Conservation (phyloP, 2,888 invertebrate species). For the Melanotus villosus region DNA sequence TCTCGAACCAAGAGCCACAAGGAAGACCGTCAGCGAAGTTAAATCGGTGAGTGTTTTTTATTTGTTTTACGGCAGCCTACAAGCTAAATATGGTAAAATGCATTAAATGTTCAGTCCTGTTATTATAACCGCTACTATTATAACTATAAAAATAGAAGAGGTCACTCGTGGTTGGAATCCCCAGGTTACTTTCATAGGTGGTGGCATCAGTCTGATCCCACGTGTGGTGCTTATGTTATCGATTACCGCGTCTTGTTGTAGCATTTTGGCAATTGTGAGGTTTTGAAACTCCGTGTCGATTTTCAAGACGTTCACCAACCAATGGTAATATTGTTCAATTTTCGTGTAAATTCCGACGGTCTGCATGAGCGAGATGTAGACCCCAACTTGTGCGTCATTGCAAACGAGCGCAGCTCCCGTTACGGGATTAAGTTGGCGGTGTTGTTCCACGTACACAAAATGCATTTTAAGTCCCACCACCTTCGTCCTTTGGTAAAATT, state of each 20-base stretch:
- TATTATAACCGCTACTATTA: too few species aligned
- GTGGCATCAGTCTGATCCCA: too few species aligned
- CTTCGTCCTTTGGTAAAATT: neutral
- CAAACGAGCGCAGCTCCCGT: slow-evolving; percentile 7
- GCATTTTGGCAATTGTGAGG: too few species aligned
- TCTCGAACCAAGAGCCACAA: slow-evolving; percentile 59
- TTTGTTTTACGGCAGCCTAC: too few species aligned
- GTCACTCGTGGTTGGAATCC: too few species aligned
- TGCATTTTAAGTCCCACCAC: neutral
- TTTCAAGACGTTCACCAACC: neutral
- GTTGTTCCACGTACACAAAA: neutral
- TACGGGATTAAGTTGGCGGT: neutral
- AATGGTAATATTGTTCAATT: neutral
- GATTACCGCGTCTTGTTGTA: too few species aligned
- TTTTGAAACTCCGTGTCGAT: too few species aligned
- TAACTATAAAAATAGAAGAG: too few species aligned
- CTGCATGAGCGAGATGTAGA: neutral
- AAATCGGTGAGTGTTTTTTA: slow-evolving; percentile 58
- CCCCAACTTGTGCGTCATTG: neutral
- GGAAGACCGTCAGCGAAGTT: slow-evolving; percentile 67
- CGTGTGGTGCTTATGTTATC: too few species aligned
- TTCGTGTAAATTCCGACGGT: neutral
- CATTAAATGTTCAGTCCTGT: too few species aligned
- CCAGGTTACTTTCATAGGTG: too few species aligned
- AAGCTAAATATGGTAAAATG: too few species aligned